Base-by-base conservation (phyloP, 2,888 invertebrate species). In the Panzeria rudis region DNA sequence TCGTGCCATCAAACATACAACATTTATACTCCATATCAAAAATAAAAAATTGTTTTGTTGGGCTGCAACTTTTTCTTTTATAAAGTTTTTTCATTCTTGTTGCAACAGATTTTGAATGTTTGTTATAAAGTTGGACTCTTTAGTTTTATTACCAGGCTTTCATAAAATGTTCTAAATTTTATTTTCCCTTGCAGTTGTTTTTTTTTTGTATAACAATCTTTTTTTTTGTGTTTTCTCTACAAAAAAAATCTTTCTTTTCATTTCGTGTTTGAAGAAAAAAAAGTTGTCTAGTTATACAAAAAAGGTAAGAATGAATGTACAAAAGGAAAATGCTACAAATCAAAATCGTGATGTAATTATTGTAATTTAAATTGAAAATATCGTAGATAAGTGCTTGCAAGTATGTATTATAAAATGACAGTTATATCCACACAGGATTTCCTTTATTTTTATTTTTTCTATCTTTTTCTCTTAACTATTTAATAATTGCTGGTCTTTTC, bases 301-400 rank as follows among this genome's bases (percentile, higher is more conserved):
- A 68, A 68, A 50, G 50, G 41, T 17, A 47, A 68, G 68, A 68
- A 62, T 41, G 32, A 59, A 20, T 35, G 59, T 59, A 35, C 35
- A 62, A 44, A 78, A 71, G 25, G 32, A 62, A 66, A 66, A 29
- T 41, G 7, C 61, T 50, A 75, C 78, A 82, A 82, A 78, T 78
- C 73, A 75, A 78, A 84, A 77, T 85, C 85, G 81, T 82, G 85
- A 85, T 78, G 85, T 85, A 82, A 85, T 85, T 85, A 85, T 73
- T 78, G 82, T 71, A 69, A 56, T 75, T 78, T 69, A 62, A 81
- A 69, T 81, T 82, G 32, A 25, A 62, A 41, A 29, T 4, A 29
- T 25, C 13, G 11, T 61, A 23, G 20, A 23, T n/a, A 15, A 35
- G 35, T 47, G 32, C 32, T 29, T 11, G 35, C 25, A 64, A 15